A percentile compares a stretch with the other conserved stretches of the same genome.
These are phyloP conservation scores for Geodia barretti DNA, from an alignment of 37 sponge, comb jelly and placozoan genomes.

Conservation along the genomic window DNA sequence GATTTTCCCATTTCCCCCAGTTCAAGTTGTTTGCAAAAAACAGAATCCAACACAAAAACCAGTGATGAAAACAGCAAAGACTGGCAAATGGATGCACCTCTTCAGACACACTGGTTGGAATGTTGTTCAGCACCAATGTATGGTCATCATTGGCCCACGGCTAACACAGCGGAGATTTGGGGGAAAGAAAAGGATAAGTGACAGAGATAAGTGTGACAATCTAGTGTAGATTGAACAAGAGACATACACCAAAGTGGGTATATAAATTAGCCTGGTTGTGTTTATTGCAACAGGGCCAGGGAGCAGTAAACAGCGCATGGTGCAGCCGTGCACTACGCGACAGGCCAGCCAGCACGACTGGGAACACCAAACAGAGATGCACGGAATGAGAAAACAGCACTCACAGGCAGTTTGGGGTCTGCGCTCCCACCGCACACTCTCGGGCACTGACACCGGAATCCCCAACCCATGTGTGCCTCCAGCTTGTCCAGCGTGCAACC, in stretches of 20 bases:
- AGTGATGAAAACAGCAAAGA: background rate
- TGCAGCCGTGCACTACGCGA: background rate
- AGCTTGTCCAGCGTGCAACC: background rate
- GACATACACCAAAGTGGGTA: too few relatives aligned
- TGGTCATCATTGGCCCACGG: background rate
- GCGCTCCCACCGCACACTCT: background rate
- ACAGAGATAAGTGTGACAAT: background rate
- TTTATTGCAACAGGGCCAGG: too few relatives aligned
- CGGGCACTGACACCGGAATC: background rate
- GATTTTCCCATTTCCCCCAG: too few relatives aligned
- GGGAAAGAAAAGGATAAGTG: background rate
- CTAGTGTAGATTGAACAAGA: background rate
- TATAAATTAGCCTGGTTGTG: too few relatives aligned
- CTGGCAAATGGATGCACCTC: conserved; percentile 1
- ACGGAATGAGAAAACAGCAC: conserved; percentile 1
- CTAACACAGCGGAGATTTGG: conserved; percentile 6
- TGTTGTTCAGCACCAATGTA: background rate
- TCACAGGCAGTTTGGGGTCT: background rate
- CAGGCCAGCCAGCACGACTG: background rate
- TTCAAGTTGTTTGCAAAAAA: too few relatives aligned
- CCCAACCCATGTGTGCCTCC: background rate
- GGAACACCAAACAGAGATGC: background rate
- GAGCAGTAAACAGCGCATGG: background rate
- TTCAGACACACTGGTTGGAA: conserved; percentile 5
- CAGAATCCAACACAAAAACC: too few relatives aligned